Conservation (phyloP, 2,113 vertebrate genomes). For the Platycercus adscitus region DNA sequence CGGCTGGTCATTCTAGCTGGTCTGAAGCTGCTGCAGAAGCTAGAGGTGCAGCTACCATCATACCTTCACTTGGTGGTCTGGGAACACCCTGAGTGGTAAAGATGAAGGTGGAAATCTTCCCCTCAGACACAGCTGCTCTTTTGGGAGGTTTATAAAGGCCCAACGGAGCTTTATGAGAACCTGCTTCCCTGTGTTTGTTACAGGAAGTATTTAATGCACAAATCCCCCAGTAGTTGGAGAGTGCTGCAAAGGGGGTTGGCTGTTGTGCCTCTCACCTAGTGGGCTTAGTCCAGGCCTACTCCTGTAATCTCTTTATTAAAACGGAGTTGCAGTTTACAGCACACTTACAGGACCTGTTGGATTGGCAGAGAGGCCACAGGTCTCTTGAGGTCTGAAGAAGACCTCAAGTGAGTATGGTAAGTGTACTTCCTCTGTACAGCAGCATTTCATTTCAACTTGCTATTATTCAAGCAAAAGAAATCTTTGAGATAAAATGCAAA, state of each 20-base stretch:
- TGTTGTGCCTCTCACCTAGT: neutral
- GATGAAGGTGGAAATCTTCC: neutral
- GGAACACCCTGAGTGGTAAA: neutral
- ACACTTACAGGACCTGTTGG: neutral
- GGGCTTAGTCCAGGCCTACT: neutral
- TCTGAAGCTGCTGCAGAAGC: neutral
- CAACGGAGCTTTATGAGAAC: neutral
- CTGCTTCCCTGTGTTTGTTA: neutral
- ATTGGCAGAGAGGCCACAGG: neutral
- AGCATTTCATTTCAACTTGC: neutral
- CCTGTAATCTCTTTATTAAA: neutral
- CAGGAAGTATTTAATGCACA: neutral
- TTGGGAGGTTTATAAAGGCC: neutral
- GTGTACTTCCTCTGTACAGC: neutral
- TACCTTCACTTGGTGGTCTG: rapidly evolving
- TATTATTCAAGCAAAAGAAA: neutral
- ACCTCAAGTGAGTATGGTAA: neutral
- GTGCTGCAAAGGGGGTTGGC: neutral
- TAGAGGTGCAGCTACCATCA: neutral
- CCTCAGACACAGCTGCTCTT: neutral
- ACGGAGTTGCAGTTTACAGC: neutral
- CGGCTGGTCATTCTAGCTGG: neutral
- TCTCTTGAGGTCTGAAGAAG: neutral
- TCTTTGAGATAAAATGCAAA: neutral
- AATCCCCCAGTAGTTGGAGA: neutral